Evolutionary conservation across 2,113 vertebrate genomes (phyloP), one percentile per base, ranked within the genome.

Genomic region (Ellobius talpinus): DNA sequence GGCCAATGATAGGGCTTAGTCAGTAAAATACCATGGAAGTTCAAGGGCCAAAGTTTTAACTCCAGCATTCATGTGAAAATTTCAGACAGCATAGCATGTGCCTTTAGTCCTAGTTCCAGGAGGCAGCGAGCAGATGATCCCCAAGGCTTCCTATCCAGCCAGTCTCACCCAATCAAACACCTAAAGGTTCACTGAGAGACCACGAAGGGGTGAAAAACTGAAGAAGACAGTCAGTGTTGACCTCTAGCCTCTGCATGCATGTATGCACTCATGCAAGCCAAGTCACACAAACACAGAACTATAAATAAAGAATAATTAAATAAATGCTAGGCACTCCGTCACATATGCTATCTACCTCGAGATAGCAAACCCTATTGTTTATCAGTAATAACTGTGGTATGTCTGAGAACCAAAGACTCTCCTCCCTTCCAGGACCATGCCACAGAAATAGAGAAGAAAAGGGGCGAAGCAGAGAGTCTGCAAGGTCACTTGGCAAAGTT

Each of bases 371-470:
- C 61, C 39, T 65, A 12, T 0, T 1, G 12, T 17, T 0, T 13
- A 7, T 21, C 14, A 31, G 23, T 24, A 19, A 1, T 17, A 4
- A 21, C 9, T 1, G 1, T 0, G 24, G 26, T 26, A 13, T 16
- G 3, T 11, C 42, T 9, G 63, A 81, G 19, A 58, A 31, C 73
- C 90, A 29, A 0, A 33, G 5, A 8, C 81, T 96, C 94, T 93
- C 77, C 96, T 97, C 66, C 96, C 74, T 92, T 50, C 23, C 96
- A 99, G 99, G 99, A 99, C 74, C 99, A 99, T 1, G 93, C 96
- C 52, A 77, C 95, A 39, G 98, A 99, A 70, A 97, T 99, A 0
- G 97, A 99, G 98, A 97, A 82, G 47, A 99, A 99, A 87, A 97
- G 97, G 36, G 96, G 98, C 1, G 97, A 99, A 19, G 91, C 98